Conservation (phyloP, 1,140 invertebrate species). For the Pogonus chalceus region DNA sequence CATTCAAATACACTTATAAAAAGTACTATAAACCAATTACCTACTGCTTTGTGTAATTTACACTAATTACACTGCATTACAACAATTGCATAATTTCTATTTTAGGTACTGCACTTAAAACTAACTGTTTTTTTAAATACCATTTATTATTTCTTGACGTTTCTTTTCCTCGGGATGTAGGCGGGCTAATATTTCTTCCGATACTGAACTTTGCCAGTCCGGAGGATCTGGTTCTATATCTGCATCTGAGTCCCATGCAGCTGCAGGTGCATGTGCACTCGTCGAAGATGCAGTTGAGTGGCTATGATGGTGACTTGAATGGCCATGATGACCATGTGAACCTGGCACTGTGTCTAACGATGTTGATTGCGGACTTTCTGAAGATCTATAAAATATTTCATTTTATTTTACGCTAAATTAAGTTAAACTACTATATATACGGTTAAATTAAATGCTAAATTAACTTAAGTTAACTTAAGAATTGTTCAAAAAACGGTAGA, state of each 20-base stretch:
- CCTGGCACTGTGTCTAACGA: constrained; percentile 15
- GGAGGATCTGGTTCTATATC: constrained; percentile 69
- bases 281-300: constrained; percentile 13
- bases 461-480: too few relatives aligned
- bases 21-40: too few relatives aligned
- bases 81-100: too few relatives aligned
- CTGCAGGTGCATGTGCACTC: not conserved
- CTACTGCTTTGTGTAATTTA: too few relatives aligned
- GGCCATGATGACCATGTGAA: constrained; percentile 11
- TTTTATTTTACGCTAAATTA: too few relatives aligned
- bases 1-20: too few relatives aligned
- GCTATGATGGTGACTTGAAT: constrained; percentile 13
- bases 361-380: constrained; percentile 50
- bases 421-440: too few relatives aligned
- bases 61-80: too few relatives aligned
- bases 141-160: constrained; percentile 94
- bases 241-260: constrained; percentile 63
- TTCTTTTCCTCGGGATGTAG: constrained; percentile 75
- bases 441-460: too few relatives aligned
- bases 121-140: too few relatives aligned
- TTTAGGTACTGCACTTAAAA: too few relatives aligned
- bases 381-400: constrained; percentile 26
- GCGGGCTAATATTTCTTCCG: constrained; percentile 62
- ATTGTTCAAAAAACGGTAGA: too few relatives aligned
- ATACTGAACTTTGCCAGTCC: constrained; percentile 72